phyloP scores from a whole-genome alignment of 2,888 invertebrate species.

The Agrotis segetum region DNA sequence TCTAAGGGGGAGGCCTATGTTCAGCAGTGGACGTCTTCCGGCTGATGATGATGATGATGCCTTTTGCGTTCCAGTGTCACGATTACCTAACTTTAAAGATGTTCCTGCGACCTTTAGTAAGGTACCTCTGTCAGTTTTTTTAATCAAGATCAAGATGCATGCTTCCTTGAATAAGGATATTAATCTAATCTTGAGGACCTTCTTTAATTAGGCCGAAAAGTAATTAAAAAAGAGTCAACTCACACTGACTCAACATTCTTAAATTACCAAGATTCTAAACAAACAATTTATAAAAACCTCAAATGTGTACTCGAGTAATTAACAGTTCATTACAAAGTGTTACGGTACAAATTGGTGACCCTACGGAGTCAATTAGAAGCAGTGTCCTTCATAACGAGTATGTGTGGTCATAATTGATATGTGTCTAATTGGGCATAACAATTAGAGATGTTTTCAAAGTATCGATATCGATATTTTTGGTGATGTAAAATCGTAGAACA shows the following conservation, averaged over 20 bases:
- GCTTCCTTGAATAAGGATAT: too few species aligned
- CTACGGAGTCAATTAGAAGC: slow-evolving; percentile 51
- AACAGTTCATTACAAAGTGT: slow-evolving; percentile 25
- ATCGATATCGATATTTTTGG: slow-evolving; percentile 1
- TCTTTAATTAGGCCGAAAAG: not conserved
- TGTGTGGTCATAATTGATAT: slow-evolving; percentile 62
- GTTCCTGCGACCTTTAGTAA: too few species aligned
- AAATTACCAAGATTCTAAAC: slow-evolving; percentile 27
- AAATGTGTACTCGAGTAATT: slow-evolving; percentile 50
- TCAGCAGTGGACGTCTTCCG: too few species aligned
- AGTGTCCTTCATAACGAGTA: slow-evolving; percentile 58
- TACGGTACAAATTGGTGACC: slow-evolving; percentile 49
- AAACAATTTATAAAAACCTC: slow-evolving; percentile 33
- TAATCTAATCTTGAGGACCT: not conserved
- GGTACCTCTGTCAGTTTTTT: too few species aligned
- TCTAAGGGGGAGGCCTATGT: too few species aligned
- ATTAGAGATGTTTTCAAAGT: slow-evolving; percentile 24
- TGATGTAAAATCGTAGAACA: too few species aligned
- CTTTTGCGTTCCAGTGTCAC: too few species aligned
- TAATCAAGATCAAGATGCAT: too few species aligned
- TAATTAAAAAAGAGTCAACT: not conserved
- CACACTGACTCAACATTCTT: slow-evolving; percentile 13
- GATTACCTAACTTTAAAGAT: too few species aligned
- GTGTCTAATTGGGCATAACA: slow-evolving; percentile 65
- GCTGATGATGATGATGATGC: too few species aligned